These are phyloP conservation scores for Chinchilla lanigera DNA, from an alignment of 2,113 vertebrate genomes.

Conservation along the genomic window DNA sequence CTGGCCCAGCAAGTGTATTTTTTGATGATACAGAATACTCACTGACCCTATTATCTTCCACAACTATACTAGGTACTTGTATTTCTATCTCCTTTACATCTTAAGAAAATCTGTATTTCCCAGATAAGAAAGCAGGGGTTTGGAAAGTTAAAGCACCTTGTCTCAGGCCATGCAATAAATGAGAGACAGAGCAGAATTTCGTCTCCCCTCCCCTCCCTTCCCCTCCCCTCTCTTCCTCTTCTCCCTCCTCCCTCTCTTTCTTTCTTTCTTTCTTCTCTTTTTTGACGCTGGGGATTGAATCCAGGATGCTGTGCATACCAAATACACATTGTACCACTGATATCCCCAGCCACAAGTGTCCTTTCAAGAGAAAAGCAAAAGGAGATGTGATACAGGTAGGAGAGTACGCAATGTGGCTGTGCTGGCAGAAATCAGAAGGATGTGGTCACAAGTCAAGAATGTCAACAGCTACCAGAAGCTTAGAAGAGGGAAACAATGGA, in stretches of 20 bases:
- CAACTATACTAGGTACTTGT: not conserved
- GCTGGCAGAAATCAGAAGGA: not conserved
- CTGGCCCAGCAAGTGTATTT: not conserved
- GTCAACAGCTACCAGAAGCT: not conserved
- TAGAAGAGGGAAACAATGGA: not conserved
- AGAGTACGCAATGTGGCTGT: not conserved
- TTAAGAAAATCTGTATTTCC: not conserved
- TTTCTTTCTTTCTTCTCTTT: not conserved
- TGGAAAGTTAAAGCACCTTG: not conserved
- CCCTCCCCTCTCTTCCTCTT: too few species aligned
- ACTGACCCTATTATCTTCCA: not conserved
- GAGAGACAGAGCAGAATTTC: not conserved
- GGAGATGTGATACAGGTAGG: not conserved
- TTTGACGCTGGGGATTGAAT: not conserved
- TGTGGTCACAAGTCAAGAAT: not conserved
- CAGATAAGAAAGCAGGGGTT: not conserved
- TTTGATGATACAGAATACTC: not conserved
- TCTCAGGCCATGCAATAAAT: not conserved
- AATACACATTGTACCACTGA: not conserved
- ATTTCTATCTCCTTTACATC: conserved; percentile 24
- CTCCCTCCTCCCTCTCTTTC: not conserved
- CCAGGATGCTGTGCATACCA: not conserved
- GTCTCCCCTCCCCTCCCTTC: not conserved
- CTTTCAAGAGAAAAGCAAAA: conserved; percentile 39
- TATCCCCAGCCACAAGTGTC: not conserved